A percentile compares a stretch with the other conserved stretches of the same genome.
Conservation (phyloP, 2,888 invertebrate species). For the Eupeodes latifasciatus region DNA sequence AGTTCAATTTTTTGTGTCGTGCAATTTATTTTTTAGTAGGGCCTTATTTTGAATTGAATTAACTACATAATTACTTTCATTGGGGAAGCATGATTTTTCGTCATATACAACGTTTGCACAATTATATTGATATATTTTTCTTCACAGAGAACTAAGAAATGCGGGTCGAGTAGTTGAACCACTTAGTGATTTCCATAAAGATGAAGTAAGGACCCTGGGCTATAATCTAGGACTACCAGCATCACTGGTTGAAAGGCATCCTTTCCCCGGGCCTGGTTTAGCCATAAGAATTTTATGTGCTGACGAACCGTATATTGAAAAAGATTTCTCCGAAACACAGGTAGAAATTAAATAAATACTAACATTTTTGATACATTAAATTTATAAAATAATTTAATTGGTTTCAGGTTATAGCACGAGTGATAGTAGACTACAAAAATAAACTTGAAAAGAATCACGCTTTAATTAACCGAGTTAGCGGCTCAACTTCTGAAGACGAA, state of each 20-base stretch:
- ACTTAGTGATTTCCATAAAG: conserved; percentile 99
- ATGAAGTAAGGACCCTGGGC: conserved; percentile 96
- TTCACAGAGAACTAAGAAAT: conserved; percentile 86
- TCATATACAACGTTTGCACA: too few species aligned
- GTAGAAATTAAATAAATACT: conserved; percentile 81
- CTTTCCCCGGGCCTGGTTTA: conserved; percentile 99
- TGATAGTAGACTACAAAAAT: conserved; percentile 96
- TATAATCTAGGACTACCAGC: conserved; percentile 94
- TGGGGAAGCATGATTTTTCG: too few species aligned
- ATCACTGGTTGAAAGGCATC: conserved; percentile 96
- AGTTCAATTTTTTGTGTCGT: too few species aligned
- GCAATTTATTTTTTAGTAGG: too few species aligned
- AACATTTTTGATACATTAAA: background rate
- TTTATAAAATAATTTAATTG: background rate
- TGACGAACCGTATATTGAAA: conserved; percentile 96
- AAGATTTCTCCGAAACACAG: conserved; percentile 98
- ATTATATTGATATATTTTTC: background rate
- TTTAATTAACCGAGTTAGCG: conserved; percentile 93
- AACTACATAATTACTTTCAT: too few species aligned
- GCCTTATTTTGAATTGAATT: too few species aligned
- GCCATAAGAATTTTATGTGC: conserved; percentile 98
- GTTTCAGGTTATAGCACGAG: conserved; percentile 92
- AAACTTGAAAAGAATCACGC: conserved; percentile 97
- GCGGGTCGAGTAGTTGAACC: conserved; percentile 97
- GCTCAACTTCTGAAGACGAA: conserved; percentile 91